phyloP scores from a whole-genome alignment of 2,888 invertebrate genomes.

The Ditula angustiorana region DNA sequence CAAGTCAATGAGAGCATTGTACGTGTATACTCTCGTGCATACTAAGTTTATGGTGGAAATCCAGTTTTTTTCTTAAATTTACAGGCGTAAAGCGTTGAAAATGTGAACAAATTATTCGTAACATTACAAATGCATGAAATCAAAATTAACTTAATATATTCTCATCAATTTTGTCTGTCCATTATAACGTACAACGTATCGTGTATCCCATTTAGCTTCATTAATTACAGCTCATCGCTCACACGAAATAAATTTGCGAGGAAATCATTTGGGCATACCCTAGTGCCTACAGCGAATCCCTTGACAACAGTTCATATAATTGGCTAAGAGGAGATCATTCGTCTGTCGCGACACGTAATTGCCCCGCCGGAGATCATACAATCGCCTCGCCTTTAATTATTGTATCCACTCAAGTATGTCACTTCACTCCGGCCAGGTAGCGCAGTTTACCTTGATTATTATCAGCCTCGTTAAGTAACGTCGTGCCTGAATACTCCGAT shows the following conservation, averaged over 20 bases:
- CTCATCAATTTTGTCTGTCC: neutral
- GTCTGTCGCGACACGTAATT: slow-evolving; percentile 32
- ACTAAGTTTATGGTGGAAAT: neutral
- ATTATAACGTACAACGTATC: neutral
- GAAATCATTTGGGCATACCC: slow-evolving; percentile 11
- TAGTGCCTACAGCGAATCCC: slow-evolving; percentile 6
- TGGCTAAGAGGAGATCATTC: slow-evolving; percentile 32
- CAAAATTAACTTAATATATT: neutral
- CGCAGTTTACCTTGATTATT: slow-evolving; percentile 26
- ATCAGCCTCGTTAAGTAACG: slow-evolving; percentile 7
- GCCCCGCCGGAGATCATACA: slow-evolving; percentile 23
- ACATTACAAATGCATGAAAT: neutral
- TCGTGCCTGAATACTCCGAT: slow-evolving; percentile 5
- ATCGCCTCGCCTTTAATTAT: slow-evolving; percentile 33
- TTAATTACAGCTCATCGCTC: slow-evolving; percentile 6
- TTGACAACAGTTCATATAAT: slow-evolving; percentile 26
- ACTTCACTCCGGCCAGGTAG: slow-evolving; percentile 3
- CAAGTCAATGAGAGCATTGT: too few relatives aligned
- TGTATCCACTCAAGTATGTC: slow-evolving; percentile 29
- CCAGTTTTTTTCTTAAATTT: neutral
- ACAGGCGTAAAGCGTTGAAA: neutral
- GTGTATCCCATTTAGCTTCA: slow-evolving; percentile 8
- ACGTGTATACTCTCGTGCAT: neutral
- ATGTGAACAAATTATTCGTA: neutral
- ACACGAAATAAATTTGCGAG: neutral